Conservation (phyloP, 2,113 vertebrate genomes). For the Eulacestoma nigropectus region DNA sequence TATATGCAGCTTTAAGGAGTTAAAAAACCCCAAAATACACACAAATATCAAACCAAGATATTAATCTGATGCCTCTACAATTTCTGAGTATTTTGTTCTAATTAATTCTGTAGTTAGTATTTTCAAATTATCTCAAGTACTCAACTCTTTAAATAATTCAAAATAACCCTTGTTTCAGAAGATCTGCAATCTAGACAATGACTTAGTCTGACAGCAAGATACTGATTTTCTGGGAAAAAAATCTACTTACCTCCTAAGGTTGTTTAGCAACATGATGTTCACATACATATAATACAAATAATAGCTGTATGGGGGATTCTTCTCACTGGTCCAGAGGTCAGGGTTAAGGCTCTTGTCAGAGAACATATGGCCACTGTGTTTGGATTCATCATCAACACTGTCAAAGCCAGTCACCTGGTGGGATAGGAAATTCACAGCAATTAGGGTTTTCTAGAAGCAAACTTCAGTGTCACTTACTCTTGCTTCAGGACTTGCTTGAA, state of each 20-base stretch:
- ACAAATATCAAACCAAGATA: not conserved
- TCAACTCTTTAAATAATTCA: not conserved
- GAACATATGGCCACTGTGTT: constrained; percentile 97
- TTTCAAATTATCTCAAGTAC: not conserved
- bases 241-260: constrained; percentile 86
- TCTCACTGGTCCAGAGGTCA: constrained; percentile 84
- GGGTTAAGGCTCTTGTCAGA: constrained; percentile 92
- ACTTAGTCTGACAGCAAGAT: not conserved
- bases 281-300: constrained; percentile 98
- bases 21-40: not conserved
- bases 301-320: constrained; percentile 96
- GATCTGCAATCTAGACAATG: not conserved
- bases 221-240: not conserved
- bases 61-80: not conserved
- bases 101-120: not conserved
- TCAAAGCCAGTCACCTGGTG: constrained; percentile 94
- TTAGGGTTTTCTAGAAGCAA: not conserved
- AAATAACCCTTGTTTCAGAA: not conserved
- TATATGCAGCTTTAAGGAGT: not conserved
- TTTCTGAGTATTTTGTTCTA: not conserved
- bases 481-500: not conserved
- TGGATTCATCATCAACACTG: constrained; percentile 98
- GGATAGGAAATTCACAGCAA: not conserved
- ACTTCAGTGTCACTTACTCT: not conserved
- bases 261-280: constrained; percentile 99